Percentiles rank a stretch among this genome's conserved stretches.
Evolutionary conservation across 2,888 invertebrate species (phyloP).

Genomic region (Conchocele bisecta): DNA sequence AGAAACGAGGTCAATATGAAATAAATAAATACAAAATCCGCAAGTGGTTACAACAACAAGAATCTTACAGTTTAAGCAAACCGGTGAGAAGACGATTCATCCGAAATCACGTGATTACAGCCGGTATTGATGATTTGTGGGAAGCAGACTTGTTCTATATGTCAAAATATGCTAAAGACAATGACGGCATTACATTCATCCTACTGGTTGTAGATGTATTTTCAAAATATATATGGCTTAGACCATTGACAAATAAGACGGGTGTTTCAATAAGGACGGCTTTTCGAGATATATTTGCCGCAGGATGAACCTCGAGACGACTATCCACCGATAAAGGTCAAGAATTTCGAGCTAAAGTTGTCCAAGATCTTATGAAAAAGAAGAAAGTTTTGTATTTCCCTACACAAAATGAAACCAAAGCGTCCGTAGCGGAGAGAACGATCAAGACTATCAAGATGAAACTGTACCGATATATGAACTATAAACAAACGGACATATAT

Average conservation of each 20-base stretch:
- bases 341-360: conserved; percentile 33
- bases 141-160: conserved; percentile 28
- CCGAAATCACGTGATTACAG: conserved; percentile 20
- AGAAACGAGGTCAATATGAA: conserved; percentile 28
- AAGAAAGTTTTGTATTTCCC: conserved; percentile 32
- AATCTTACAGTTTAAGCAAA: conserved; percentile 34
- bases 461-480: conserved; percentile 37
- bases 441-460: conserved; percentile 35
- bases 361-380: conserved; percentile 19
- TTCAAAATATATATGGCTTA: conserved; percentile 35
- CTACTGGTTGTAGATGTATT: conserved; percentile 33
- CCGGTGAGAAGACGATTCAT: not conserved
- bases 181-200: conserved; percentile 10
- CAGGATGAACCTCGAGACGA: conserved; percentile 27
- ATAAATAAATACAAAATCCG: conserved; percentile 35
- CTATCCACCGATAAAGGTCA: conserved; percentile 32
- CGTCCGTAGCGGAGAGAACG: conserved; percentile 15
- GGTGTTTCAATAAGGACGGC: conserved; percentile 12
- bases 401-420: conserved; percentile 34
- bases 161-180: conserved; percentile 26
- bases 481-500: conserved; percentile 29
- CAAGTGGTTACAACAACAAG: conserved; percentile 38
- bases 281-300: conserved; percentile 12
- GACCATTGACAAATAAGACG: conserved; percentile 26
- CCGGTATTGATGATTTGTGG: conserved; percentile 36